Evolutionary conservation across 2,888 invertebrate species (phyloP).

Genomic region (Prenolepis imparis): DNA sequence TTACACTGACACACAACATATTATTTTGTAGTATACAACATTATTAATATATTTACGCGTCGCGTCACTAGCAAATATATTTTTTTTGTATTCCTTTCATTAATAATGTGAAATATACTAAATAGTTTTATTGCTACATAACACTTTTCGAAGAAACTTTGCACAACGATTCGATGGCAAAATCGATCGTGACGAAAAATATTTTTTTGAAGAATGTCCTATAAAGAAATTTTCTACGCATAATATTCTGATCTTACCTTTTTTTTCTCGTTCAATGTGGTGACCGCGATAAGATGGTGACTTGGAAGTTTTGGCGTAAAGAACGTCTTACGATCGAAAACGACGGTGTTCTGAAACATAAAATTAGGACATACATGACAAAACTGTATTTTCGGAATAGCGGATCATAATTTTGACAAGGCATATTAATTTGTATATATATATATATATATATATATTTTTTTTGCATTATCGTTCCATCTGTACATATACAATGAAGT

Average conservation of each 20-base stretch:
- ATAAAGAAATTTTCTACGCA: neutral
- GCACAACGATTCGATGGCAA: neutral
- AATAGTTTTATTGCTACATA: neutral
- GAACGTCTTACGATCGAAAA: neutral
- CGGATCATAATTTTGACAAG: neutral
- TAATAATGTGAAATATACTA: neutral
- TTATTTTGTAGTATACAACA: neutral
- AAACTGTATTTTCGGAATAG: neutral
- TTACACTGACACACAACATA: neutral
- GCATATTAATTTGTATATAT: too few relatives aligned
- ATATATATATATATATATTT: neutral
- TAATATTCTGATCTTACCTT: neutral
- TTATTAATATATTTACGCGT: neutral
- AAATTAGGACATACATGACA: neutral
- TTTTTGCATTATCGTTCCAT: slow-evolving; percentile 1
- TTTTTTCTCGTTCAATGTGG: neutral
- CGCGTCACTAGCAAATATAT: neutral
- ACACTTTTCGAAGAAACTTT: neutral
- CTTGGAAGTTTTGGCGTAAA: neutral
- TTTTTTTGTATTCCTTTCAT: neutral
- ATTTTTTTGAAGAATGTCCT: neutral
- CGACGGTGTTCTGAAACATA: neutral
- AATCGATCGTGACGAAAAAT: neutral
- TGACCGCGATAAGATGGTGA: neutral
- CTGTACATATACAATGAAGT: neutral